Conservation (phyloP, 2,888 invertebrate genomes). For the Bugulina stolonifera region DNA sequence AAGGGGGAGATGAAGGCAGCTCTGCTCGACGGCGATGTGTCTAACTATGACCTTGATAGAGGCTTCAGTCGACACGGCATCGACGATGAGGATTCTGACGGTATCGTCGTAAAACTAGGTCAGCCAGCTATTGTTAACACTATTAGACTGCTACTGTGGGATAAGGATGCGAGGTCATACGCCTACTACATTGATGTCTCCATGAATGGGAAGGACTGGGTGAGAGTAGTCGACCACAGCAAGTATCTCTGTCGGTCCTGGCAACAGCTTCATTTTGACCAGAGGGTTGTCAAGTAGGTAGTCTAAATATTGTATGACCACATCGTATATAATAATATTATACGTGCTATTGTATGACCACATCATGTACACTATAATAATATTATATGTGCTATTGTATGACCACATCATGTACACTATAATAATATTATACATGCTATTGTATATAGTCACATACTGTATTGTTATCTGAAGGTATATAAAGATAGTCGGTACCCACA, state of each 20-base stretch:
- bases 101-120: constrained; percentile 75
- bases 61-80: constrained; percentile 85
- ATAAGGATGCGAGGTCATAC: constrained; percentile 81
- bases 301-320: background rate
- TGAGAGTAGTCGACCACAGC: constrained; percentile 84
- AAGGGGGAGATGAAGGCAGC: constrained; percentile 83
- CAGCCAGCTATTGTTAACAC: constrained; percentile 82
- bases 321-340: background rate
- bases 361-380: too few relatives aligned
- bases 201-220: constrained; percentile 92
- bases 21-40: constrained; percentile 76
- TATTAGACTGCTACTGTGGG: constrained; percentile 86
- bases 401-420: too few relatives aligned
- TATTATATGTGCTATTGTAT: too few relatives aligned
- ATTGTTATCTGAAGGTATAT: constrained; percentile 60
- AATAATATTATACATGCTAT: too few relatives aligned
- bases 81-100: constrained; percentile 63
- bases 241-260: constrained; percentile 88
- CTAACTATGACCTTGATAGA: constrained; percentile 63
- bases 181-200: constrained; percentile 91
- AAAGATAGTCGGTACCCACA: constrained; percentile 73
- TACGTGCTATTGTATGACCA: too few relatives aligned
- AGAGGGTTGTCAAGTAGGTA: constrained; percentile 70
- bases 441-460: too few relatives aligned
- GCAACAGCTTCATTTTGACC: constrained; percentile 88